Evolutionary conservation across 2,113 vertebrate species (phyloP).

Genomic region (Pyrgilauda ruficollis): DNA sequence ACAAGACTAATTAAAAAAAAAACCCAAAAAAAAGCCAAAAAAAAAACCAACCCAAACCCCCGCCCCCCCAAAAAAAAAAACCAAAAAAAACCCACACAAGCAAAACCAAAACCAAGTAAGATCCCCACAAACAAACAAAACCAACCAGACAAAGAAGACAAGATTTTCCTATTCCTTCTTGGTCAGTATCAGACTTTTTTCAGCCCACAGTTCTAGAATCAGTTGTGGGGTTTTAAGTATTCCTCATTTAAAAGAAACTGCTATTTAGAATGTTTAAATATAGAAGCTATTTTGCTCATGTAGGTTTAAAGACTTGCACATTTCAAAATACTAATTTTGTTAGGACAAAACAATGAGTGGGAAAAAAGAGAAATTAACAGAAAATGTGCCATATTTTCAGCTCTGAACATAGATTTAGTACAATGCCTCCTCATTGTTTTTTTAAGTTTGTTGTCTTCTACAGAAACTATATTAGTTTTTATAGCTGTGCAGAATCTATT

Average conservation of each 20-base stretch:
- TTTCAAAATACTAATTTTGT: neutral
- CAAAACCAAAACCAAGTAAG: neutral
- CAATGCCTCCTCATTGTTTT: neutral
- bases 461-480: neutral
- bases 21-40: too few species aligned
- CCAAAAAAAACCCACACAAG: too few species aligned
- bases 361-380: neutral
- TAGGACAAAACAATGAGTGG: neutral
- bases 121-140: neutral
- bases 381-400: neutral
- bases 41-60: too few species aligned
- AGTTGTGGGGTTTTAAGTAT: neutral
- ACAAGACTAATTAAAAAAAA: neutral
- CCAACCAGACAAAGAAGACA: neutral
- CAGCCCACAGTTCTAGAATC: neutral
- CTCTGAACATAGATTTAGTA: neutral
- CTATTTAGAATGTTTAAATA: neutral
- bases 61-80: too few species aligned
- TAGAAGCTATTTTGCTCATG: neutral
- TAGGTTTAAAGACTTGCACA: neutral
- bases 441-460: neutral
- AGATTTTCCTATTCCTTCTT: neutral
- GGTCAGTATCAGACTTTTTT: neutral
- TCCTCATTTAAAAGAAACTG: constrained; percentile 6
- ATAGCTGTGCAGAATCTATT: neutral